A percentile compares a stretch with the other conserved stretches of the same genome.
Evolutionary conservation across 2,113 vertebrate genomes (phyloP).

Genomic region (Electrona antarctica): DNA sequence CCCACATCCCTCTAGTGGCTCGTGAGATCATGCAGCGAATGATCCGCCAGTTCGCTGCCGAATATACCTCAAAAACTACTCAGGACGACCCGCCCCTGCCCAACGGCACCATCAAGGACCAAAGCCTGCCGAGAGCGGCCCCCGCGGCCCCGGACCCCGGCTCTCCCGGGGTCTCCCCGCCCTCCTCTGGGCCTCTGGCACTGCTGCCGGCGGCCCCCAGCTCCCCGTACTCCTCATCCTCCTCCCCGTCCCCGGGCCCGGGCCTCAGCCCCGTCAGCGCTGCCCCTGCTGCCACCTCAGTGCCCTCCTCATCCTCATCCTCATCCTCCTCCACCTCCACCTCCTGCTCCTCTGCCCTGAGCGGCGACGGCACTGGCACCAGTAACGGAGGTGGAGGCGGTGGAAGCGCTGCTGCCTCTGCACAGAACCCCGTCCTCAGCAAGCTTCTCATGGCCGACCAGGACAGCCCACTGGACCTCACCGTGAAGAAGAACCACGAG

Average conservation of each 20-base stretch:
- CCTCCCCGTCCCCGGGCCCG: constrained; percentile 57
- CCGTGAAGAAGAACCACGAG: constrained; percentile 89
- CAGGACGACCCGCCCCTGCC: constrained; percentile 96
- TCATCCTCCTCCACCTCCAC: constrained; percentile 50
- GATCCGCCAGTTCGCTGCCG: constrained; percentile 99
- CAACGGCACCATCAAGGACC: constrained; percentile 98
- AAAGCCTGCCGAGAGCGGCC: constrained; percentile 96
- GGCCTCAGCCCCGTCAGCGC: constrained; percentile 59
- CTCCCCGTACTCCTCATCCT: constrained; percentile 70
- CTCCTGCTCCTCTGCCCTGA: constrained; percentile 55
- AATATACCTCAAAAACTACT: constrained; percentile 99
- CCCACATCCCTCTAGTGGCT: constrained; percentile 98
- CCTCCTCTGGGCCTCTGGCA: constrained; percentile 12
- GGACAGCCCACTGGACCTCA: constrained; percentile 98
- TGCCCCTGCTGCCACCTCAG: constrained; percentile 30
- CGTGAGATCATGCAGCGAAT: constrained; percentile 99
- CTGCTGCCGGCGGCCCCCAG: constrained; percentile 4
- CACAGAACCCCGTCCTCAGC: constrained; percentile 98
- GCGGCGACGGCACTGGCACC: constrained; percentile 58
- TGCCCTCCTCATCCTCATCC: constrained; percentile 53
- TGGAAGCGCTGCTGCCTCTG: constrained; percentile 79
- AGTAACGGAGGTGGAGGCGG: constrained; percentile 33
- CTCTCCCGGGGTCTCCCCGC: constrained; percentile 35
- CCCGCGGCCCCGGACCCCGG: constrained; percentile 77
- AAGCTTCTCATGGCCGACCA: constrained; percentile 99